phyloP scores from a whole-genome alignment of 2,797 vertebrate genomes.

The Propithecus deckenii region DNA sequence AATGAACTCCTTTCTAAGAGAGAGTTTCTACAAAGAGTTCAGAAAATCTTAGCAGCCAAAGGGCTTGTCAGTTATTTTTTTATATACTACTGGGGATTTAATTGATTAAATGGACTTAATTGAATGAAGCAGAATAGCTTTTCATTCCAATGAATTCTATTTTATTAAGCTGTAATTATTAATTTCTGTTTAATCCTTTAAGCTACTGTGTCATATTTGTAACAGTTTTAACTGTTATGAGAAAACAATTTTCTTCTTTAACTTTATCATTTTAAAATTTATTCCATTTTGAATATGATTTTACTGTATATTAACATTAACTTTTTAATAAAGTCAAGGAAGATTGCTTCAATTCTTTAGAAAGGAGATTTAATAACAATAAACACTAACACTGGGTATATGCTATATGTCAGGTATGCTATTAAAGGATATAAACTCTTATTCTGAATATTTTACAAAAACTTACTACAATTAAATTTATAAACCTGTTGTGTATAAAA shows the following conservation, averaged over 20 bases:
- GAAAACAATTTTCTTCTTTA: not conserved
- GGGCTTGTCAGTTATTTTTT: not conserved
- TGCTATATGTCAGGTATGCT: not conserved
- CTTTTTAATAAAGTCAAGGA: not conserved
- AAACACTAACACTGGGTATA: not conserved
- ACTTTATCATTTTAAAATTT: not conserved
- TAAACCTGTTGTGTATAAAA: not conserved
- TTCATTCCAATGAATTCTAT: conserved; percentile 34
- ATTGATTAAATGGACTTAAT: conserved; percentile 41
- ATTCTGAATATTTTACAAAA: conserved; percentile 38
- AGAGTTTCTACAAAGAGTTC: not conserved
- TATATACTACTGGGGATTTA: not conserved
- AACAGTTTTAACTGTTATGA: conserved; percentile 2
- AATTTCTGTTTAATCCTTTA: not conserved
- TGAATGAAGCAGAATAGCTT: conserved; percentile 42
- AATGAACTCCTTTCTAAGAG: conserved; percentile 4
- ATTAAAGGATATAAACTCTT: not conserved
- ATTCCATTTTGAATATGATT: not conserved
- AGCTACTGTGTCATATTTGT: not conserved
- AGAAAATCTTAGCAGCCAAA: conserved; percentile 9
- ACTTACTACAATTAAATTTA: not conserved
- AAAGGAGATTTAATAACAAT: not conserved
- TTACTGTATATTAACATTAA: not conserved
- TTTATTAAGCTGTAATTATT: conserved; percentile 25
- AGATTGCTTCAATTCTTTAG: not conserved